phyloP scores from a whole-genome alignment of 2,888 invertebrate species.

The Tenthredo scrophulariae region DNA sequence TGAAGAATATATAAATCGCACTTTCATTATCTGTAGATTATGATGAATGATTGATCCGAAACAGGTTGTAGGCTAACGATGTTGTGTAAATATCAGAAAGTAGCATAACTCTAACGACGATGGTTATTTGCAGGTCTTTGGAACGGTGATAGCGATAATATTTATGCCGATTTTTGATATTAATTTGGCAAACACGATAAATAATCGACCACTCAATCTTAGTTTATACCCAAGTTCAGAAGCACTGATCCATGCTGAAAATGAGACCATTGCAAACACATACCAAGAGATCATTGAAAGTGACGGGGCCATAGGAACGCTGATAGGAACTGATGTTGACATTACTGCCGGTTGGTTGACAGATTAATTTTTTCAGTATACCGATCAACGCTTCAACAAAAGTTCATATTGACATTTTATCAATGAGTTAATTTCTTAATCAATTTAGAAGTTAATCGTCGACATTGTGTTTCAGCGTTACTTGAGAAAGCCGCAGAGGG shows the following conservation, averaged over 20 bases:
- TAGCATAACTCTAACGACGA: background rate
- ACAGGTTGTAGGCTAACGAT: background rate
- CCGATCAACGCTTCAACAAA: background rate
- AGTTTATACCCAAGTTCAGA: constrained; percentile 68
- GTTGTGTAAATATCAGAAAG: background rate
- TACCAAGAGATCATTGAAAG: constrained; percentile 64
- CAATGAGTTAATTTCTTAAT: background rate
- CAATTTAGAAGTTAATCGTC: background rate
- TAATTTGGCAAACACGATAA: constrained; percentile 60
- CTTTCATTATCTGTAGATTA: no score
- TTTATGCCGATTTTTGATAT: constrained; percentile 72
- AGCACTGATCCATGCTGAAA: constrained; percentile 68
- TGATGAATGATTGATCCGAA: background rate
- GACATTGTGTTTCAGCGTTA: constrained; percentile 76
- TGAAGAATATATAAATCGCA: background rate
- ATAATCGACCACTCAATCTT: constrained; percentile 72
- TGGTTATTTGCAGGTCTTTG: constrained; percentile 65
- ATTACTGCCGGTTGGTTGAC: constrained; percentile 61
- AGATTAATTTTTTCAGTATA: background rate
- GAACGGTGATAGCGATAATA: constrained; percentile 71
- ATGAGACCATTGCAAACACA: constrained; percentile 58
- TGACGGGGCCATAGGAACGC: constrained; percentile 61
- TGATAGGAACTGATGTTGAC: constrained; percentile 56
- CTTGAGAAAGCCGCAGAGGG: constrained; percentile 74
- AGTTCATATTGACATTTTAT: background rate